Evolutionary conservation across 1,140 invertebrate genomes (phyloP).

Genomic region (Drosophila ohnishii): DNA sequence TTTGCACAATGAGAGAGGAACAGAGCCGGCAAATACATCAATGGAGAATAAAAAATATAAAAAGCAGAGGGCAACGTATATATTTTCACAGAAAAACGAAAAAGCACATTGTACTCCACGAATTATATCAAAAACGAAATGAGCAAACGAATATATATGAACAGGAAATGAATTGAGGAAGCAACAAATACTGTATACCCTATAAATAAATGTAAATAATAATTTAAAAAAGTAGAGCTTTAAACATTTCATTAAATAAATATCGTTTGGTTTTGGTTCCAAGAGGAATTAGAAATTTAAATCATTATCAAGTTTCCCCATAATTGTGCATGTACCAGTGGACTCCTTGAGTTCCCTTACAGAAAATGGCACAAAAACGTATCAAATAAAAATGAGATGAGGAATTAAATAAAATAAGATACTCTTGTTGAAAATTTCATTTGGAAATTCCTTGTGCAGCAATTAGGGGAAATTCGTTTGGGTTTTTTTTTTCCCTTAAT

Average conservation of each 20-base stretch:
- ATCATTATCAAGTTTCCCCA: background rate
- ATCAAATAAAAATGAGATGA: constrained; percentile 46
- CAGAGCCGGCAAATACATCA: constrained; percentile 34
- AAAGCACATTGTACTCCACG: constrained; percentile 10
- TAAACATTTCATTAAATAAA: background rate
- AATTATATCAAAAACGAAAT: constrained; percentile 60
- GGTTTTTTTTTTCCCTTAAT: constrained; percentile 22
- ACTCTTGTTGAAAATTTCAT: constrained; percentile 72
- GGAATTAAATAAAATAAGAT: constrained; percentile 61
- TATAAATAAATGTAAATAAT: background rate
- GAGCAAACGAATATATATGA: constrained; percentile 11
- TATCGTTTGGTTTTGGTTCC: background rate
- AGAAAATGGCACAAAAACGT: background rate
- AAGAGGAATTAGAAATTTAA: background rate
- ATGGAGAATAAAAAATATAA: constrained; percentile 48
- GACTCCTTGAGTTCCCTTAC: background rate
- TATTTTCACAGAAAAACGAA: constrained; percentile 40
- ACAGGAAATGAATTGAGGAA: constrained; percentile 13
- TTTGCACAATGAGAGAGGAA: constrained; percentile 38
- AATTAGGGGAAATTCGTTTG: constrained; percentile 64
- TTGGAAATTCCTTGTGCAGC: constrained; percentile 72
- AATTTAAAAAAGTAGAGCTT: background rate
- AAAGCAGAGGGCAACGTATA: constrained; percentile 33
- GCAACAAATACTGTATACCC: background rate
- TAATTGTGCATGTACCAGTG: background rate